phyloP scores from a whole-genome alignment of 2,888 invertebrate species.

The Clepsis dumicolana region DNA sequence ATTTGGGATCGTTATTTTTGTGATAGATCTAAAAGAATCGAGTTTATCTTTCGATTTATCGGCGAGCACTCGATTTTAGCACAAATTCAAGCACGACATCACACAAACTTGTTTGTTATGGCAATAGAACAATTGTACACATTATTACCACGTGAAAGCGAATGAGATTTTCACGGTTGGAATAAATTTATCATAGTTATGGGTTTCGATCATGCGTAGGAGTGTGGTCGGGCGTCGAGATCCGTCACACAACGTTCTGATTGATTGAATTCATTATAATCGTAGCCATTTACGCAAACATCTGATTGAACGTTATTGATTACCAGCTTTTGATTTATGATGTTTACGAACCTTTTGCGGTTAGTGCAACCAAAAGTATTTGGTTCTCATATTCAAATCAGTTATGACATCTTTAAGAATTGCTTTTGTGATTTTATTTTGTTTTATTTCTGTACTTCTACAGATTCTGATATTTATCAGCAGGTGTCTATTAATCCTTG shows the following conservation, averaged over 20 bases:
- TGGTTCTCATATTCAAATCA: not conserved
- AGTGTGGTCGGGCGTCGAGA: constrained; percentile 29
- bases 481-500: no score
- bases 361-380: constrained; percentile 20
- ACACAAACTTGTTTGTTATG: not conserved
- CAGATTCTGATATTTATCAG: not conserved
- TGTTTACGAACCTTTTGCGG: constrained; percentile 14
- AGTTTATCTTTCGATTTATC: constrained; percentile 16
- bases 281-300: constrained; percentile 43
- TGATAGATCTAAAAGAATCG: not conserved
- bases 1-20: constrained; percentile 22
- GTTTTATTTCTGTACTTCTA: not conserved
- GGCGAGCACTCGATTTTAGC: constrained; percentile 1
- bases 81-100: not conserved
- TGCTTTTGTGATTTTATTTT: not conserved
- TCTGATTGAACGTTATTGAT: constrained; percentile 42
- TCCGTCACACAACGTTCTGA: constrained; percentile 40
- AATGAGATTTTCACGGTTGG: constrained; percentile 25
- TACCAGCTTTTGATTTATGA: constrained; percentile 35
- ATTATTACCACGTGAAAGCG: constrained; percentile 16
- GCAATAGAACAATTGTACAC: not conserved
- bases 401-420: not conserved
- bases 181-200: constrained; percentile 19
- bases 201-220: constrained; percentile 31
- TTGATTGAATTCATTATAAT: constrained; percentile 43